A percentile compares a stretch with the other conserved stretches of the same genome.
These are phyloP conservation scores for Epicampocera succincta DNA, from an alignment of 2,888 invertebrate genomes.

Conservation along the genomic window DNA sequence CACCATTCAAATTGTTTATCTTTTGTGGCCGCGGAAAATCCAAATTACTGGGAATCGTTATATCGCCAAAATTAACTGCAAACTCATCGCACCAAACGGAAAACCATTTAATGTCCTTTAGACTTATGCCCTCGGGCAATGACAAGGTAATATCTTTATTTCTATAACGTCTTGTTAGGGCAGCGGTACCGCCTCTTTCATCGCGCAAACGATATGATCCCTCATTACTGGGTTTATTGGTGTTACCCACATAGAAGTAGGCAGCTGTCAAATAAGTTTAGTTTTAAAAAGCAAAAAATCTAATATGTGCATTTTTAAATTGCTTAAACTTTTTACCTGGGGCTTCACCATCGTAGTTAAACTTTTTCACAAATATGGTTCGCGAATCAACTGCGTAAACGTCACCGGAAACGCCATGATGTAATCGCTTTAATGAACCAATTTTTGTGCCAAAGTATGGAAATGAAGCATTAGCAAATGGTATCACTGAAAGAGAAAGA, in stretches of 20 bases:
- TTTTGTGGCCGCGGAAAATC: constrained; percentile 93
- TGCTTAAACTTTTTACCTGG: constrained; percentile 84
- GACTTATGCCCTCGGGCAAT: constrained; percentile 92
- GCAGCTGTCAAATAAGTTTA: constrained; percentile 85
- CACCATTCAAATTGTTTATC: constrained; percentile 88
- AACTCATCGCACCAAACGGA: constrained; percentile 96
- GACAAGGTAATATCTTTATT: constrained; percentile 92
- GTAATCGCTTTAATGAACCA: constrained; percentile 89
- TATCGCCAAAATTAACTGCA: constrained; percentile 94
- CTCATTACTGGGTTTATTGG: constrained; percentile 85
- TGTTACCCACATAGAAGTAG: constrained; percentile 93
- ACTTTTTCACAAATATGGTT: constrained; percentile 92
- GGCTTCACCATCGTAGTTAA: constrained; percentile 95
- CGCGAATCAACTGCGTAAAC: constrained; percentile 94
- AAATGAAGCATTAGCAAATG: constrained; percentile 78
- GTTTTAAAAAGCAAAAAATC: too few species aligned
- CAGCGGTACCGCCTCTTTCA: constrained; percentile 90
- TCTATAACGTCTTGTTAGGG: constrained; percentile 88
- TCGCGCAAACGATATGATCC: constrained; percentile 89
- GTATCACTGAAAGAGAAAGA: constrained; percentile 71
- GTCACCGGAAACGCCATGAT: constrained; percentile 92
- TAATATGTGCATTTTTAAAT: neutral
- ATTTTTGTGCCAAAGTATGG: constrained; percentile 90
- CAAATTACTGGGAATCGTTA: constrained; percentile 88
- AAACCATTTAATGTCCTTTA: constrained; percentile 92